A percentile compares a stretch with the other conserved stretches of the same genome.
Conservation (phyloP, 2,113 vertebrate genomes). For the Aphelocoma coerulescens region DNA sequence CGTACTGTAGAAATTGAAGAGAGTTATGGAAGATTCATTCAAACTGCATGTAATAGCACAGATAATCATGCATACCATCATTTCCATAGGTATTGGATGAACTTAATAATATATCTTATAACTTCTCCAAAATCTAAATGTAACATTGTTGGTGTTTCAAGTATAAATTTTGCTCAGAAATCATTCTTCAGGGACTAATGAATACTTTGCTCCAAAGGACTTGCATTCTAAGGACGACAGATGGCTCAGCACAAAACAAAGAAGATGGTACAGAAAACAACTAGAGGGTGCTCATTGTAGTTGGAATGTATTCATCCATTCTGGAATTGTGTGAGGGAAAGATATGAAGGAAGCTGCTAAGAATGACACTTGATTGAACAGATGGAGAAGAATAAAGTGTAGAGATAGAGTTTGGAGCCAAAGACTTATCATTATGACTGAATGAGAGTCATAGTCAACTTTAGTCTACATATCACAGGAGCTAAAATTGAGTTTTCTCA, state of each 20-base stretch:
- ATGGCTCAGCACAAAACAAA: not conserved
- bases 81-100: not conserved
- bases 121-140: not conserved
- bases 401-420: not conserved
- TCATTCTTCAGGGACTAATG: not conserved
- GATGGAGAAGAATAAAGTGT: constrained; percentile 21
- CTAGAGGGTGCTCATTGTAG: not conserved
- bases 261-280: not conserved
- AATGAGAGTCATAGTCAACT: constrained; percentile 27
- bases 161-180: not conserved
- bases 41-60: not conserved
- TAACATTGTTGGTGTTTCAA: not conserved
- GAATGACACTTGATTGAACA: not conserved
- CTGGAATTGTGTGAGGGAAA: constrained; percentile 2
- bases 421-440: constrained; percentile 18
- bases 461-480: constrained; percentile 14
- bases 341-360: not conserved
- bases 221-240: not conserved
- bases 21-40: not conserved
- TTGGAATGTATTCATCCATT: not conserved
- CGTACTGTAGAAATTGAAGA: not conserved
- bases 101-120: not conserved
- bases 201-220: not conserved
- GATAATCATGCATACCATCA: not conserved
- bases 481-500: constrained; percentile 36